Conservation (phyloP, 2,113 vertebrate species). For the Zosterops borbonicus region DNA sequence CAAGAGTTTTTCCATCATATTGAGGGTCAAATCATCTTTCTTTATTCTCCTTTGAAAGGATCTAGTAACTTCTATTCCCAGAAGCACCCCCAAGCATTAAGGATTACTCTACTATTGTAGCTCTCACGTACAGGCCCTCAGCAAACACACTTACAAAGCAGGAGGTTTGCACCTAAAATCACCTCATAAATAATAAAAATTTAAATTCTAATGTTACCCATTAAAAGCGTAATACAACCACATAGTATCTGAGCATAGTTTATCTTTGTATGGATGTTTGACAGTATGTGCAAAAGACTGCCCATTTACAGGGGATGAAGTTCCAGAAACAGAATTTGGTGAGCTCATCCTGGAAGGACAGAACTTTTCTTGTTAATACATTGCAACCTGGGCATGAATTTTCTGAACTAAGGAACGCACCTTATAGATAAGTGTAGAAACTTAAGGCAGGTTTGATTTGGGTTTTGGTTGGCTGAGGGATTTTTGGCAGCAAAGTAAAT, state of each 20-base stretch:
- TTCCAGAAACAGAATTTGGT: not conserved
- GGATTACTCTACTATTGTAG: not conserved
- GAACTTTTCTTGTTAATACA: not conserved
- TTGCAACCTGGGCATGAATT: not conserved
- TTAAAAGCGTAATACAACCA: not conserved
- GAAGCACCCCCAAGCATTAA: not conserved
- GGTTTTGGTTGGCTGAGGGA: not conserved
- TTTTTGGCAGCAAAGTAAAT: not conserved
- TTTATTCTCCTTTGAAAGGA: not conserved
- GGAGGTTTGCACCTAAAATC: not conserved
- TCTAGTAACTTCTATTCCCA: not conserved
- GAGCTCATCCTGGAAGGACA: not conserved
- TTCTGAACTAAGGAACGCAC: not conserved
- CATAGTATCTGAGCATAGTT: not conserved
- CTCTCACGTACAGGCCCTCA: not conserved
- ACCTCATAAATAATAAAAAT: not conserved
- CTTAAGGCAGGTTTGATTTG: not conserved
- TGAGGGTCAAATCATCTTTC: not conserved
- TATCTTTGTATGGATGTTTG: not conserved
- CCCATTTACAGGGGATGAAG: not conserved
- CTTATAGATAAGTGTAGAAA: not conserved
- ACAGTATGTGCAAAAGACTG: not conserved
- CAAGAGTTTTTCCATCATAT: not conserved
- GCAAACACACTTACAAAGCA: not conserved
- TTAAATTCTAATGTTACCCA: not conserved